Conservation (phyloP, 2,888 invertebrate species). For the Junonia oenone region DNA sequence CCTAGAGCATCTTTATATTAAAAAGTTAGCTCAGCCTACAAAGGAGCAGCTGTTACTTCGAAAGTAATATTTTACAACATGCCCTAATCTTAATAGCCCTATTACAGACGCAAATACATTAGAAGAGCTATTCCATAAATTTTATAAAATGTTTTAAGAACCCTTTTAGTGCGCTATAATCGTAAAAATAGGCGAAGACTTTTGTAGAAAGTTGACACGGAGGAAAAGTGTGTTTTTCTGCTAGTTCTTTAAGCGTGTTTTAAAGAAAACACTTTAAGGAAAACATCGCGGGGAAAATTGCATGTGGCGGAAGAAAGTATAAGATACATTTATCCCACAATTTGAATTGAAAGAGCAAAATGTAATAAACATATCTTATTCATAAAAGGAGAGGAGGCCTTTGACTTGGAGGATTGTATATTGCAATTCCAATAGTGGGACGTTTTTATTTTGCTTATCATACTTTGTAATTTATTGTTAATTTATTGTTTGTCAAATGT, state of each 20-base stretch:
- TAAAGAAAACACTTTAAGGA: no score
- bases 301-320: no score
- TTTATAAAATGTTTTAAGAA: constrained; percentile 2
- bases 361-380: no score
- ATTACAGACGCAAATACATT: neutral
- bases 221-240: neutral
- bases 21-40: neutral
- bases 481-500: neutral
- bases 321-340: no score
- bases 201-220: neutral
- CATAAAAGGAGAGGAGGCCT: no score
- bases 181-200: neutral
- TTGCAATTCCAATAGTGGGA: no score
- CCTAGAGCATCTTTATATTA: neutral
- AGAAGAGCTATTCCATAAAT: neutral
- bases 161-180: neutral
- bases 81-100: neutral
- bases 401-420: no score
- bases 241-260: neutral
- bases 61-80: constrained; percentile 1
- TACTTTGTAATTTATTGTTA: no score
- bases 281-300: no score
- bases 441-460: no score
- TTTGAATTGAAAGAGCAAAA: no score
- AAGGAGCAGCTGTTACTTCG: neutral